Percentiles rank a stretch among this genome's conserved stretches.
phyloP scores from a whole-genome alignment of 2,113 vertebrate species.

The Tragelaphus strepsiceros region DNA sequence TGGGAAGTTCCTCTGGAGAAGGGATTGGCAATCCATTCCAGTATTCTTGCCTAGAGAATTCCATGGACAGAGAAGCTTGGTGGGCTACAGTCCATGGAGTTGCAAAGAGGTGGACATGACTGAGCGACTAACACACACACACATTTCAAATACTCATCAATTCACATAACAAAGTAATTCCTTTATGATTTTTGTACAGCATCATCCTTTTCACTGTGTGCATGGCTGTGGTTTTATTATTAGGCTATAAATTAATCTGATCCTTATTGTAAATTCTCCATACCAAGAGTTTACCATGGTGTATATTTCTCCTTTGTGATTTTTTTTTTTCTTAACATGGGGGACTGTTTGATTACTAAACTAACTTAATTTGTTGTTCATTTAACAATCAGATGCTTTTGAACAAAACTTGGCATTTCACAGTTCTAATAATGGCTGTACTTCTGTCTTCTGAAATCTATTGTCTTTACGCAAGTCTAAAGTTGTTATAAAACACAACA shows the following conservation, averaged over 20 bases:
- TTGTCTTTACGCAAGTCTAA: not conserved
- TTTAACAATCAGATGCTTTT: not conserved
- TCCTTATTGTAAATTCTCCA: conserved; percentile 17
- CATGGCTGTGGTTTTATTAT: not conserved
- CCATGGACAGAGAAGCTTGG: no score
- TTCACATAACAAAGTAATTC: not conserved
- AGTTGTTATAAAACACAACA: not conserved
- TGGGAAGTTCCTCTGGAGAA: no score
- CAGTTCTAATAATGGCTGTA: not conserved
- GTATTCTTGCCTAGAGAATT: no score
- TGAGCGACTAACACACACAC: no score
- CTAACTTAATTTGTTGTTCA: not conserved
- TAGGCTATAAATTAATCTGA: not conserved
- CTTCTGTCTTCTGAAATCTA: not conserved
- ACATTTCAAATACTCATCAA: not conserved
- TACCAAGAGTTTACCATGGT: not conserved
- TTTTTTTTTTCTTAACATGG: not conserved
- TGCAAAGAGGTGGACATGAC: fast-evolving
- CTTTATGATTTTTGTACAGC: not conserved
- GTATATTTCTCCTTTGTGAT: not conserved
- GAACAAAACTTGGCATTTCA: not conserved
- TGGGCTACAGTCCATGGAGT: no score
- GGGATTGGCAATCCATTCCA: no score
- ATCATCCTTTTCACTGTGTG: not conserved
- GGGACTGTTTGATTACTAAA: not conserved